These are phyloP conservation scores for Venusia cambrica DNA, from an alignment of 2,888 invertebrate species.

Conservation along the genomic window DNA sequence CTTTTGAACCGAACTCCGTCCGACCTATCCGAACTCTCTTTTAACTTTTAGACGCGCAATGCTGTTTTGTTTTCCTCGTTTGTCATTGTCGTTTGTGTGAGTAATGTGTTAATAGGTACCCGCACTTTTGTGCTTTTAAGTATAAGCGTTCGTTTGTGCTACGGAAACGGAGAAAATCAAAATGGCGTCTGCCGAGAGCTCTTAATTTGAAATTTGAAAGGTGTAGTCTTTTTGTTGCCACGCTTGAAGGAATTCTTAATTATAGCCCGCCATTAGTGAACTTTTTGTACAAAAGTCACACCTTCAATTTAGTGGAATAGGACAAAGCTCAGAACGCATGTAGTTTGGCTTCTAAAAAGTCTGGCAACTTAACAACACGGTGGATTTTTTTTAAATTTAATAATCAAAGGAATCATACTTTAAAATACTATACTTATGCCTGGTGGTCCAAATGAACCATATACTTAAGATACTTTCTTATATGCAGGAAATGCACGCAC, in stretches of 20 bases:
- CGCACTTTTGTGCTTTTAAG: slow-evolving; percentile 46
- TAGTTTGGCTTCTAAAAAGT: not conserved
- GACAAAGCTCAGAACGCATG: not conserved
- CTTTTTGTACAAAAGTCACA: slow-evolving; percentile 6
- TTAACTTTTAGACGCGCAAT: slow-evolving; percentile 37
- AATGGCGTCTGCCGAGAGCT: slow-evolving; percentile 39
- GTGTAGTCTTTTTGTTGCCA: slow-evolving; percentile 26
- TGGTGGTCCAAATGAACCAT: too few relatives aligned
- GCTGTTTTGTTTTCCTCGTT: slow-evolving; percentile 48
- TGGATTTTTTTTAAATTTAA: too few relatives aligned
- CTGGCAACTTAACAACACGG: too few relatives aligned
- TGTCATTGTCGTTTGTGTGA: slow-evolving; percentile 50
- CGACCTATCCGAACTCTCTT: slow-evolving; percentile 42
- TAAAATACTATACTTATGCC: too few relatives aligned
- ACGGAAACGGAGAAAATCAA: slow-evolving; percentile 36
- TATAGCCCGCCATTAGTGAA: slow-evolving; percentile 18
- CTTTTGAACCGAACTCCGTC: slow-evolving; percentile 46
- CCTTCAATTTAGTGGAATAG: slow-evolving; percentile 1
- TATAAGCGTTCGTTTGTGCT: slow-evolving; percentile 46
- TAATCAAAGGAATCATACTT: too few relatives aligned
- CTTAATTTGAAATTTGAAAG: slow-evolving; percentile 29
- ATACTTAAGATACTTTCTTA: too few relatives aligned
- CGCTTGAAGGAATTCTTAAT: slow-evolving; percentile 22
- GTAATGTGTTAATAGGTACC: slow-evolving; percentile 53
- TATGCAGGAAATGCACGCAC: too few relatives aligned